phyloP scores from a whole-genome alignment of 92 coral and sea anemone genomes.

The Porites rus region DNA sequence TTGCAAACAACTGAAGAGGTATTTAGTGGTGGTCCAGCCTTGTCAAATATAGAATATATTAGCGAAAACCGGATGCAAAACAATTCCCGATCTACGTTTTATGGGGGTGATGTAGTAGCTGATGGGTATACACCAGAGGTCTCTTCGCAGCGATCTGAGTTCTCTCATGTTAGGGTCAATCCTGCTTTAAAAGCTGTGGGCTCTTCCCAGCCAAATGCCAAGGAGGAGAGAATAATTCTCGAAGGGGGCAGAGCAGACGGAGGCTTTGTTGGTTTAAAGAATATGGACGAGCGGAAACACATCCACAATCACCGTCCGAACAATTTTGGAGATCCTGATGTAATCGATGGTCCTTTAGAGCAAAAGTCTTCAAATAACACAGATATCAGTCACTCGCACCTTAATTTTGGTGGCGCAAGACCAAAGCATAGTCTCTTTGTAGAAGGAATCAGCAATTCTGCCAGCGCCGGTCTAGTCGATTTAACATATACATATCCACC shows the following conservation, averaged over 20 bases:
- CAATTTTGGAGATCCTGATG: not conserved
- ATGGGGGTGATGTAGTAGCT: not conserved
- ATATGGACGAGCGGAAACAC: not conserved
- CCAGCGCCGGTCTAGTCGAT: not conserved
- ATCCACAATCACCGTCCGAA: not conserved
- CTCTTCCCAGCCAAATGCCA: fast-evolving
- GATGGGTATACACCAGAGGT: too few relatives aligned
- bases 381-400: fast-evolving
- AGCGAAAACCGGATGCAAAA: not conserved
- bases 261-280: fast-evolving
- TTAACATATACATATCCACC: too few relatives aligned
- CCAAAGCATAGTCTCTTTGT: not conserved
- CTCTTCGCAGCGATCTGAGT: not conserved
- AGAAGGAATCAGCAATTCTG: fast-evolving
- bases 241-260: too few relatives aligned
- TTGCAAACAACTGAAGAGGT: too few relatives aligned
- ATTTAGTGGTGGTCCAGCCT: too few relatives aligned
- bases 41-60: not conserved
- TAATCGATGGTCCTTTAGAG: not conserved
- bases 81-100: not conserved
- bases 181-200: not conserved
- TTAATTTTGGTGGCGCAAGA: not conserved
- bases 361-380: not conserved
- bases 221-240: not conserved
- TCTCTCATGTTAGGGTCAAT: not conserved